phyloP scores from a whole-genome alignment of 2,113 vertebrate species.

The Odontophorus gujanensis region DNA sequence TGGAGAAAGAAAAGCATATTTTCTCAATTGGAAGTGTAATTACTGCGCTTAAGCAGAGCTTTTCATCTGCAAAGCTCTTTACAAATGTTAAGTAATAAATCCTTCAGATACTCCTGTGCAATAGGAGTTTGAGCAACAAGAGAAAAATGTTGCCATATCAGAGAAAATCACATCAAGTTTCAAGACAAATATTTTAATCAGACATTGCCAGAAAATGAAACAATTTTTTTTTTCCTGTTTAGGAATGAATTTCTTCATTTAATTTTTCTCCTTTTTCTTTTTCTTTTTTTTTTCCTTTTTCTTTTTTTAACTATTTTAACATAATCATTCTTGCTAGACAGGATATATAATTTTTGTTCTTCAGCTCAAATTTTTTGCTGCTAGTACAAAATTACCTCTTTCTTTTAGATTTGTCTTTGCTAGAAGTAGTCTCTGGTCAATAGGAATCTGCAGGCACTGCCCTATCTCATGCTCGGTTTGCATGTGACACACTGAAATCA shows the following conservation, averaged over 20 bases:
- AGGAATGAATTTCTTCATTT: background rate
- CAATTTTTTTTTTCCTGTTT: background rate
- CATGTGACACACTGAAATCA: background rate
- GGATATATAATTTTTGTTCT: background rate
- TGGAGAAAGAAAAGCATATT: background rate
- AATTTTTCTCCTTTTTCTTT: no score
- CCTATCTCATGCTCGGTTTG: background rate
- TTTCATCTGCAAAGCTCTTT: conserved; percentile 12
- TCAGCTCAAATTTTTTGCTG: background rate
- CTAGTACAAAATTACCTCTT: background rate
- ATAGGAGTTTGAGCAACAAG: background rate
- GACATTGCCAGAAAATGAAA: background rate
- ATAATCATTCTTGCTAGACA: background rate
- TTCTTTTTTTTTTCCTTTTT: background rate
- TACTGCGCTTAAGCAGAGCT: background rate
- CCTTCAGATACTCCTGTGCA: background rate
- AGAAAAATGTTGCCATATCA: background rate
- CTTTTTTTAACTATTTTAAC: background rate
- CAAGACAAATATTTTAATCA: conserved; percentile 49
- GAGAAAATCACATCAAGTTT: conserved; percentile 37
- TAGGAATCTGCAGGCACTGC: background rate
- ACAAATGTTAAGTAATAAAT: background rate
- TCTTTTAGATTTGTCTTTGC: background rate
- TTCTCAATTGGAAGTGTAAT: background rate
- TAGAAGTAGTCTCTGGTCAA: background rate